These are phyloP conservation scores for Exaiptasia diaphana DNA, from an alignment of 64 coral and sea anemone genomes.

Conservation along the genomic window DNA sequence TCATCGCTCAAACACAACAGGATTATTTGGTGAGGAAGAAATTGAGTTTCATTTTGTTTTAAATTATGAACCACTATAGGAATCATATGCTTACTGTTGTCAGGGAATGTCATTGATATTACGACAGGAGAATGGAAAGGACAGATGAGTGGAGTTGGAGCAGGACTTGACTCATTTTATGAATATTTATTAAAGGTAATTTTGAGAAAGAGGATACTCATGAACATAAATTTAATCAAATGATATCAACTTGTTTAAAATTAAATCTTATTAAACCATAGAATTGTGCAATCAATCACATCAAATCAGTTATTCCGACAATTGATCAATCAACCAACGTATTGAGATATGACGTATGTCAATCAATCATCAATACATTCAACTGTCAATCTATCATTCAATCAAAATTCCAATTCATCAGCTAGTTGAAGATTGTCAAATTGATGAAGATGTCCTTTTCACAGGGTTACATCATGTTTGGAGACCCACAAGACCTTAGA, in stretches of 20 bases:
- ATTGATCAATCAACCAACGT: no score
- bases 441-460: background rate
- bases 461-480: constrained; percentile 96
- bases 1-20: constrained; percentile 69
- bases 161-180: constrained; percentile 96
- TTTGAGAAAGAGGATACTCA: background rate
- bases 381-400: no score
- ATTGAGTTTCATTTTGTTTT: background rate
- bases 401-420: no score
- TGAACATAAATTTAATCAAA: background rate
- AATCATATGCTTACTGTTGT: background rate
- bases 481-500: constrained; percentile 82
- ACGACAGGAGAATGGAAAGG: constrained; percentile 78
- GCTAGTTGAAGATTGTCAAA: background rate
- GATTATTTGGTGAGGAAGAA: constrained; percentile 55
- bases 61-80: background rate
- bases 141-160: constrained; percentile 92
- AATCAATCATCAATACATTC: no score
- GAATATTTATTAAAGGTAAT: constrained; percentile 97
- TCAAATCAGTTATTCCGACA: no score
- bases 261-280: background rate
- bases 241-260: background rate
- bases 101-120: constrained; percentile 90
- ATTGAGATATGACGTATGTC: no score
- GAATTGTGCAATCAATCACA: no score